Conservation (phyloP, 2,888 invertebrate species). For the Apotomis capreana region DNA sequence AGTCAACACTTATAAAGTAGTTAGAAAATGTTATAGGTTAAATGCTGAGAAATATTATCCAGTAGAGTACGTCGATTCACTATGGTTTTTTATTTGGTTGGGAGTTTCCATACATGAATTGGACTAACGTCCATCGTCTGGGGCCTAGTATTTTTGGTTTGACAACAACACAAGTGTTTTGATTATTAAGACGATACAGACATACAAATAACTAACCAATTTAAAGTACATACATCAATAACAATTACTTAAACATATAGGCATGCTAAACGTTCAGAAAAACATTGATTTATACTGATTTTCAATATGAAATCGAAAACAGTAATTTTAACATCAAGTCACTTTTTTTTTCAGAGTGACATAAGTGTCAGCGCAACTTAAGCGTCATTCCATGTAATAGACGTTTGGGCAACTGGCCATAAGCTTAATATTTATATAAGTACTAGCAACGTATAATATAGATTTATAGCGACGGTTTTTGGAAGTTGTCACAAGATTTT, state of each 20-base stretch:
- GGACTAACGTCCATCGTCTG: neutral
- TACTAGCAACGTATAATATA: slow-evolving; percentile 34
- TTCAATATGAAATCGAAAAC: slow-evolving; percentile 31
- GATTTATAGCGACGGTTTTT: slow-evolving; percentile 22
- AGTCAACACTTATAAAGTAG: slow-evolving; percentile 38
- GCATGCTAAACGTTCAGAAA: slow-evolving; percentile 30
- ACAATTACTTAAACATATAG: slow-evolving; percentile 30
- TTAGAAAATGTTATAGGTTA: slow-evolving; percentile 30
- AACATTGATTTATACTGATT: slow-evolving; percentile 22
- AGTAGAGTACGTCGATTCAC: neutral
- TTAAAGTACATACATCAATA: slow-evolving; percentile 33
- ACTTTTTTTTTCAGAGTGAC: too few species aligned
- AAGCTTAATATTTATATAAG: slow-evolving; percentile 28
- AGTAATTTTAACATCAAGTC: slow-evolving; percentile 5
- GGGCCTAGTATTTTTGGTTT: neutral
- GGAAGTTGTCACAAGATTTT: neutral
- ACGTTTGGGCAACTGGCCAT: neutral
- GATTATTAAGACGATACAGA: neutral
- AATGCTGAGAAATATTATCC: slow-evolving; percentile 13
- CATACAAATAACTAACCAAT: slow-evolving; percentile 12
- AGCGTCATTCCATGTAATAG: neutral
- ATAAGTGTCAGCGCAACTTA: neutral
- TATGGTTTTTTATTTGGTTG: slow-evolving; percentile 2
- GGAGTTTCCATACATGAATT: slow-evolving; percentile 1
- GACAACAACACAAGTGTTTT: slow-evolving; percentile 14